Percentiles rank a stretch among this genome's conserved stretches.
Evolutionary conservation across 2,113 vertebrate species (phyloP).

Genomic region (Litocranius walleri): DNA sequence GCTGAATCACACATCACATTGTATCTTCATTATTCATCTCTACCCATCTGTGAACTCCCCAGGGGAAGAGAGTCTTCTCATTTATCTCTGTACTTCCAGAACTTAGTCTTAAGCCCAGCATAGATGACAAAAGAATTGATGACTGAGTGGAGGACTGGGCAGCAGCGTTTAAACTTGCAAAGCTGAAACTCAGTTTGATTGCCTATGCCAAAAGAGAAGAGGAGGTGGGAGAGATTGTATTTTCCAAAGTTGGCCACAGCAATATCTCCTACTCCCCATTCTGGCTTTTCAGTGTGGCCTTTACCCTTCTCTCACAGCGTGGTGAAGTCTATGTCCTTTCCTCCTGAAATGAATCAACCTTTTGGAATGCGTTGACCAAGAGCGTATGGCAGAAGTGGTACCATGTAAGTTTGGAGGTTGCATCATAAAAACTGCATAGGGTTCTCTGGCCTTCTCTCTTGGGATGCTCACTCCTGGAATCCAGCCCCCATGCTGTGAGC

Average conservation of each 20-base stretch:
- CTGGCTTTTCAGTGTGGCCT: neutral
- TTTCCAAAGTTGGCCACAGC: neutral
- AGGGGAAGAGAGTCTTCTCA: neutral
- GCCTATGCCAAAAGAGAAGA: neutral
- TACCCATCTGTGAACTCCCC: slow-evolving; percentile 15
- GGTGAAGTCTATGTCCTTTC: neutral
- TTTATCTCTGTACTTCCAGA: slow-evolving; percentile 4
- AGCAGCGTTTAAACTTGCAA: neutral
- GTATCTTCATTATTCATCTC: slow-evolving; percentile 27
- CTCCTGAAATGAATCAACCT: neutral
- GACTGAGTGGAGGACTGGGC: neutral
- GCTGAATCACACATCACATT: neutral
- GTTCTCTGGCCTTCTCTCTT: neutral
- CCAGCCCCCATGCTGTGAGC: neutral
- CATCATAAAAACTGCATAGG: neutral
- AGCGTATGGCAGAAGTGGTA: neutral
- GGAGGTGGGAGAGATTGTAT: neutral
- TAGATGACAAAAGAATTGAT: neutral
- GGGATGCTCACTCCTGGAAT: neutral
- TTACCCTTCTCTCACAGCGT: neutral
- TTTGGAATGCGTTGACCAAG: neutral
- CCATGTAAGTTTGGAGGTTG: neutral
- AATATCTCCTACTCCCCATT: neutral
- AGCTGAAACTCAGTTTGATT: neutral
- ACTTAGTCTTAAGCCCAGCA: neutral